Evolutionary conservation across 1,140 invertebrate species (phyloP), one percentile per base, ranked within the genome.

Genomic region (Parapsyche elsis): DNA sequence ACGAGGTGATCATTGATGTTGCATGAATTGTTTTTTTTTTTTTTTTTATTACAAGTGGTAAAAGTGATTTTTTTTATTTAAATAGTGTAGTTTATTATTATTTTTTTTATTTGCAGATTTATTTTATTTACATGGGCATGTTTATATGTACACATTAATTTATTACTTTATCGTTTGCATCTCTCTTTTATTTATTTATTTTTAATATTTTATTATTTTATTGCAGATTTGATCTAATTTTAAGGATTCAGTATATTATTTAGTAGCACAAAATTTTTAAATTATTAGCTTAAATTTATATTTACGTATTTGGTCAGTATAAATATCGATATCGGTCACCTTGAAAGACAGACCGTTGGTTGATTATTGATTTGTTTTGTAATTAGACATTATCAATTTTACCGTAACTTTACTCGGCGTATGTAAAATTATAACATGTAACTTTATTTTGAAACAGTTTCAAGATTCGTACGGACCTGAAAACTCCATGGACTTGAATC

Each of bases 1-100:
- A 80, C 21, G 81, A 83, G 81, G 81, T 83, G 81, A 83, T 45
- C 78, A 24, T 57, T 30, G 49, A 75, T 75, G 57, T 71, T 76
- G 81, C 81, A 83, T 83, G 81, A 76, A 10, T 10, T 61, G 24
- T 73, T 49, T 19, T 24, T 57, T 71, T 76, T 7, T 30, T 73
- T 46, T 24, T 73, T 67, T 67, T 67, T 67, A 26, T 21, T 67
- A 2, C 14, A 23, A 67, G 10, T 21, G 4, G 19, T 10, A 59
- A 16, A 10, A 23, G 64, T 24, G 70, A 71, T 71, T 71, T 71
- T 71, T 9, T 74, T 46, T 7, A 30, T 71, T 30, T 38, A 24
- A 30, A 46, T 46, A 46, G 19, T 53, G 16, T 70, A 30, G 10
- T 12, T 23, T 74, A 26, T 57, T 76, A 9, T 59, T 24, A 24